phyloP scores from a whole-genome alignment of 2,113 vertebrate genomes.

The Taurulus bubalis region DNA sequence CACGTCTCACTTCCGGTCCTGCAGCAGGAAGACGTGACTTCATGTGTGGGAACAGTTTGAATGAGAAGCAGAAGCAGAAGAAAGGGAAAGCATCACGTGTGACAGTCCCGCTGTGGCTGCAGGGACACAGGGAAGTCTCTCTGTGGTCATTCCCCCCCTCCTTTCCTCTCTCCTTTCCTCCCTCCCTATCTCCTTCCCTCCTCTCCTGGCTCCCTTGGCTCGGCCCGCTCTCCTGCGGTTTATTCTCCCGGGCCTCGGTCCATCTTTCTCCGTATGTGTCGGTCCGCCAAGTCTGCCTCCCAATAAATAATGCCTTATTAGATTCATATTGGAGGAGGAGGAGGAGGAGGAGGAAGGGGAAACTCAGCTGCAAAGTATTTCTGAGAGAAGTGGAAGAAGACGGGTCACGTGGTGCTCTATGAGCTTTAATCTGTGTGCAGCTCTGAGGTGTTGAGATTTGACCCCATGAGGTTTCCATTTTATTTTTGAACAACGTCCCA shows the following conservation, averaged over 20 bases:
- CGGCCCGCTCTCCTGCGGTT: constrained; percentile 42
- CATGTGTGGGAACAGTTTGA: constrained; percentile 20
- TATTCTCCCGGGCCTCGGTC: constrained; percentile 64
- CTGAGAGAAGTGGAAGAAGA: too few species aligned
- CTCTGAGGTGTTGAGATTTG: constrained; percentile 15
- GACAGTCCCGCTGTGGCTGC: constrained; percentile 38
- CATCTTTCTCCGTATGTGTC: constrained; percentile 56
- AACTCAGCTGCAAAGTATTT: too few species aligned
- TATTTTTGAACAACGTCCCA: constrained; percentile 8
- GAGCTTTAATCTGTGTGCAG: too few species aligned
- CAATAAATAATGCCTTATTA: constrained; percentile 76
- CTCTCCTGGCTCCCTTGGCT: constrained; percentile 38
- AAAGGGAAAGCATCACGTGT: constrained; percentile 15
- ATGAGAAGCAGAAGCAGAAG: neutral
- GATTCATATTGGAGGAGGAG: constrained; percentile 27
- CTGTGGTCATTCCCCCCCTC: neutral
- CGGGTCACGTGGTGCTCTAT: too few species aligned
- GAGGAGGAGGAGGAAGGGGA: constrained; percentile 17
- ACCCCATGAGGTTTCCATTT: constrained; percentile 2
- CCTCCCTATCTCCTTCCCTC: constrained; percentile 48
- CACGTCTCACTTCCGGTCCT: too few species aligned
- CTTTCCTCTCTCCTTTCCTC: neutral
- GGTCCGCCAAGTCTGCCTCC: constrained; percentile 69
- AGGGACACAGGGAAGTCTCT: constrained; percentile 52
- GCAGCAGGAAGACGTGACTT: too few species aligned